These are phyloP conservation scores for Dynastes grantii DNA, from an alignment of 2,888 invertebrate species.

Conservation along the genomic window DNA sequence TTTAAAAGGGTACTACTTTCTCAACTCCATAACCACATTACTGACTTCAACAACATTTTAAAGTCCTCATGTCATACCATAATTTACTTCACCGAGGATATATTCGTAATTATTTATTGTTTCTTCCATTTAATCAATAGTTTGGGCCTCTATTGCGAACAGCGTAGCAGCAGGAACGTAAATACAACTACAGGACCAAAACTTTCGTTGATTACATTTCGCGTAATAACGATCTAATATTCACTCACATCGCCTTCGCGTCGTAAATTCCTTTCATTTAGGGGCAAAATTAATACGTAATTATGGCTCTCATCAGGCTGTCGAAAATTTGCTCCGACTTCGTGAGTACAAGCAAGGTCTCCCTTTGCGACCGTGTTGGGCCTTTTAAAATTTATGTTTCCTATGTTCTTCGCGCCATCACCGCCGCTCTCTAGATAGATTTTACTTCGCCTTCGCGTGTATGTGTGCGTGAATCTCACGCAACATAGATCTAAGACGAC, in stretches of 20 bases:
- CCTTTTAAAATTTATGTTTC: constrained; percentile 12
- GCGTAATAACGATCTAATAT: neutral
- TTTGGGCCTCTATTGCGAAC: too few relatives aligned
- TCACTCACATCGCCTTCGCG: neutral
- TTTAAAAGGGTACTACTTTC: too few relatives aligned
- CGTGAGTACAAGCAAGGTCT: neutral
- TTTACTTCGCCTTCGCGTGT: neutral
- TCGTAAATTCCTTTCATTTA: constrained; percentile 5
- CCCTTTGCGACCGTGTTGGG: neutral
- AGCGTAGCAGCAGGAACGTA: too few relatives aligned
- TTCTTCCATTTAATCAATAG: too few relatives aligned
- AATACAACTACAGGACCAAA: too few relatives aligned
- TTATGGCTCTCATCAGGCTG: constrained; percentile 7
- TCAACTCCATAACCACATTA: too few relatives aligned
- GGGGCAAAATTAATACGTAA: constrained; percentile 9
- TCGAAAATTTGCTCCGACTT: neutral
- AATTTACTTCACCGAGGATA: too few relatives aligned
- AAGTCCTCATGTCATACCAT: too few relatives aligned
- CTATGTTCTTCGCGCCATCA: neutral
- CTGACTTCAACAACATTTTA: too few relatives aligned
- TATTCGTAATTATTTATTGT: too few relatives aligned
- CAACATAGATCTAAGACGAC: too few relatives aligned
- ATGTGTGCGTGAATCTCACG: too few relatives aligned
- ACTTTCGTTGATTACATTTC: constrained; percentile 1
- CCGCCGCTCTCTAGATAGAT: neutral